These are phyloP conservation scores for Bubo blakistoni DNA, from an alignment of 2,113 vertebrate genomes.

Conservation along the genomic window DNA sequence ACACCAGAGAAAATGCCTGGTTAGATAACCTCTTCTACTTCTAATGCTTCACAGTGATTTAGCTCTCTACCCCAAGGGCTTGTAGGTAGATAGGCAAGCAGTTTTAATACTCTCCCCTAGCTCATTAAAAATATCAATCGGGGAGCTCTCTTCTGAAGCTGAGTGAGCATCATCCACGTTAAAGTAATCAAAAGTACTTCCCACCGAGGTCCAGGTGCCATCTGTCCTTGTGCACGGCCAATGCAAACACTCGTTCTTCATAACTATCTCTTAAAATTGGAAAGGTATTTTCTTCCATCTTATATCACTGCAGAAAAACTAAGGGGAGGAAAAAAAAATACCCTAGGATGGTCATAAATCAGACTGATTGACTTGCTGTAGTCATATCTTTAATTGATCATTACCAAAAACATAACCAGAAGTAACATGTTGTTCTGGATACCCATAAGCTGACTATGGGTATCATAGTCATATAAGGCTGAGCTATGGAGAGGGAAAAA, in stretches of 20 bases:
- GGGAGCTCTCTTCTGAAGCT: background rate
- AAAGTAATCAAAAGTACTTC: background rate
- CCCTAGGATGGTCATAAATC: background rate
- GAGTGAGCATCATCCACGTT: background rate
- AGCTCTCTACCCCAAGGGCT: background rate
- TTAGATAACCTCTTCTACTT: background rate
- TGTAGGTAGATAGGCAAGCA: background rate
- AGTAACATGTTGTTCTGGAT: background rate
- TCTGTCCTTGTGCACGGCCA: background rate
- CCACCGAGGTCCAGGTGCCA: background rate
- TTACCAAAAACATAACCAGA: background rate
- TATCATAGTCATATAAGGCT: background rate
- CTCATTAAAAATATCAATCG: slow-evolving; percentile 10
- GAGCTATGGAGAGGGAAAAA: background rate
- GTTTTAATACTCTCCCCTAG: background rate
- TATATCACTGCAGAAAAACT: background rate
- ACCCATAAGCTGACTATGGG: background rate
- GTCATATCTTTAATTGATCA: background rate
- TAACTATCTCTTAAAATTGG: background rate
- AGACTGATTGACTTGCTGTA: background rate
- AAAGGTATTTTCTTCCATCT: background rate
- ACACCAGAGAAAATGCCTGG: background rate
- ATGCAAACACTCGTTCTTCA: background rate
- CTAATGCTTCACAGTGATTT: background rate
- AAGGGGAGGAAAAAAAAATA: background rate